phyloP scores from a whole-genome alignment of 2,888 invertebrate species.

The Ectemnius lituratus region DNA sequence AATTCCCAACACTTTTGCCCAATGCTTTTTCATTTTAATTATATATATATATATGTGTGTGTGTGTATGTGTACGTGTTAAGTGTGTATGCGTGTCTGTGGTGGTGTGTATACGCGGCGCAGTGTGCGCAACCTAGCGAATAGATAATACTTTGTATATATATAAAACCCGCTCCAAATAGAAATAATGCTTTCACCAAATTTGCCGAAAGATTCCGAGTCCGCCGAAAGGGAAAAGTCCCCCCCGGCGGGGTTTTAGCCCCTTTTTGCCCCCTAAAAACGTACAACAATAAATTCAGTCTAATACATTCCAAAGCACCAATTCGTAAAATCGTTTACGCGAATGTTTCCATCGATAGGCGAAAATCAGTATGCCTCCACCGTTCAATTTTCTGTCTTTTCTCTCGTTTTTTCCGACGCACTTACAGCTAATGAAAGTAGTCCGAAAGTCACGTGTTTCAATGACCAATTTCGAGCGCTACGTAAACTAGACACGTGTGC shows the following conservation, averaged over 20 bases:
- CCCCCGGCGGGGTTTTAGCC: not conserved
- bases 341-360: not conserved
- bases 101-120: no score
- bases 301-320: slow-evolving; percentile 77
- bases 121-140: slow-evolving; percentile 56
- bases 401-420: slow-evolving; percentile 23
- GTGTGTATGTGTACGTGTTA: slow-evolving; percentile 26
- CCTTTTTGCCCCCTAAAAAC: slow-evolving; percentile 58
- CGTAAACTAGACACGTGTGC: not conserved
- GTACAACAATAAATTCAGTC: slow-evolving; percentile 76
- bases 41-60: slow-evolving; percentile 37
- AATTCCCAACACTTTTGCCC: no score
- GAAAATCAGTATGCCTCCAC: slow-evolving; percentile 13
- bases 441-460: not conserved
- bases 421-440: not conserved
- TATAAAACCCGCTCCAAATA: slow-evolving; percentile 67
- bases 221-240: slow-evolving; percentile 55
- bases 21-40: no score
- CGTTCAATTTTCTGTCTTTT: slow-evolving; percentile 1
- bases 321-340: slow-evolving; percentile 60
- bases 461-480: not conserved
- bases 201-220: slow-evolving; percentile 39
- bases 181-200: slow-evolving; percentile 63
- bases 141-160: slow-evolving; percentile 55
- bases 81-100: slow-evolving; percentile 35